Base-by-base conservation (phyloP, 2,797 vertebrate genomes). In the Lophius americanus region DNA sequence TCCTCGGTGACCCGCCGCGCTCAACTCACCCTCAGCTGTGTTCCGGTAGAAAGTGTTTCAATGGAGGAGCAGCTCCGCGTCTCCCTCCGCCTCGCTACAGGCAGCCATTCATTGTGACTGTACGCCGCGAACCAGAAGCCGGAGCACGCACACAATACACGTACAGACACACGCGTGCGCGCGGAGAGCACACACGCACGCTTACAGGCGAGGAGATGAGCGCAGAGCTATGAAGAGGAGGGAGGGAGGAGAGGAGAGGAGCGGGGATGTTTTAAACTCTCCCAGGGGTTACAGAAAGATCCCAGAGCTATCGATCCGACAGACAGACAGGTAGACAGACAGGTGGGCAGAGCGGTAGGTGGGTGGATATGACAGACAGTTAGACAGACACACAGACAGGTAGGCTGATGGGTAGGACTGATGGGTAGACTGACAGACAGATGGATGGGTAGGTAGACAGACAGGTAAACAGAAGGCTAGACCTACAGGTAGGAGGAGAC, bases 71-170 rank as follows among this genome's bases (percentile, higher is more conserved):
- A 38, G 76, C 64, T 66, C 67, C 54, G 84, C 75, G 79, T 89
- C 79, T 92, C 87, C 86, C 90, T 90, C 85, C 85, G 89, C 90
- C 88, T 90, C 88, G 93, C 91, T 91, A 92, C 93, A 89, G 91
- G 93, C 93, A 92, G 92, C 94, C 95, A 95, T 95, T 95, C 95
- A 96, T 94, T 94, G 94, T 93, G 89, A 93, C 82, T 79, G 87
- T 75, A 64, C 13, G 73, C 73, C 52, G 76, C 48, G 83, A 85
- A 73, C 77, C 85, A 82, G 82, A 83, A 70, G 75, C 76, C 76
- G 38, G 55, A 57, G 70, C 79, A 78, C 70, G 73, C 78, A 64
- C 73, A 52, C 82, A 44, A 48, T 46, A 68, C 69, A 76, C 76
- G 53, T n/a, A 57, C 72, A 56, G 56, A 67, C 68, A 41, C 47